A percentile compares a stretch with the other conserved stretches of the same genome.
Evolutionary conservation across 2,888 invertebrate species (phyloP).

Genomic region (Amphipoea lucens): DNA sequence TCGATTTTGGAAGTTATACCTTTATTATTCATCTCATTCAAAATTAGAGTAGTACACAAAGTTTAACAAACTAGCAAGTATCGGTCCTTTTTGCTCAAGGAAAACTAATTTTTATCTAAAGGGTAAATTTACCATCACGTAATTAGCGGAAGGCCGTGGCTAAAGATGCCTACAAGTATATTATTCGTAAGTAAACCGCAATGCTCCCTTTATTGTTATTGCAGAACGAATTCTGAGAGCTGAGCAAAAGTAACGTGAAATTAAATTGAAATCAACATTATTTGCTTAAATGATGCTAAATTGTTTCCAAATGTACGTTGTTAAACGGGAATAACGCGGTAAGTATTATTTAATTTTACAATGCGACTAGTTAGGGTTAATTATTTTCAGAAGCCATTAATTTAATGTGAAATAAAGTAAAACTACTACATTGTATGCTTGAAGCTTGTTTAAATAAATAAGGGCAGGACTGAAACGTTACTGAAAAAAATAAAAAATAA

Average conservation of each 20-base stretch:
- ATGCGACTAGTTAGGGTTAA: background rate
- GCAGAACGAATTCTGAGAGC: constrained; percentile 54
- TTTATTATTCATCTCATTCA: background rate
- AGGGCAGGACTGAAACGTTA: no score
- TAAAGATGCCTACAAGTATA: constrained; percentile 70
- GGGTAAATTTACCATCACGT: constrained; percentile 66
- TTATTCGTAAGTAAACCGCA: constrained; percentile 72
- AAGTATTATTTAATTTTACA: background rate
- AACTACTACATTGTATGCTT: no score
- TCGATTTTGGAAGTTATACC: background rate
- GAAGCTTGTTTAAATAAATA: constrained; percentile 1
- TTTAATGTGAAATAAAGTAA: background rate
- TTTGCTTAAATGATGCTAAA: constrained; percentile 30
- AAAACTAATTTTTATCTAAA: constrained; percentile 58
- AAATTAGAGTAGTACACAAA: background rate
- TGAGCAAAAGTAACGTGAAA: constrained; percentile 46
- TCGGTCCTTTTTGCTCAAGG: no score
- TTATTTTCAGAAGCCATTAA: background rate
- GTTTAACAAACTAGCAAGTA: no score
- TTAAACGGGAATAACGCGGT: background rate
- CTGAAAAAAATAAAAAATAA: background rate
- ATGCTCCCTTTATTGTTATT: constrained; percentile 77
- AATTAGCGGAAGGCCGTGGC: constrained; percentile 70
- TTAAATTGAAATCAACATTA: constrained; percentile 50
- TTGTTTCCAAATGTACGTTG: constrained; percentile 5